A percentile compares a stretch with the other conserved stretches of the same genome.
Conservation (phyloP, 2,113 vertebrate species). For the Coryphaenoides rupestris region DNA sequence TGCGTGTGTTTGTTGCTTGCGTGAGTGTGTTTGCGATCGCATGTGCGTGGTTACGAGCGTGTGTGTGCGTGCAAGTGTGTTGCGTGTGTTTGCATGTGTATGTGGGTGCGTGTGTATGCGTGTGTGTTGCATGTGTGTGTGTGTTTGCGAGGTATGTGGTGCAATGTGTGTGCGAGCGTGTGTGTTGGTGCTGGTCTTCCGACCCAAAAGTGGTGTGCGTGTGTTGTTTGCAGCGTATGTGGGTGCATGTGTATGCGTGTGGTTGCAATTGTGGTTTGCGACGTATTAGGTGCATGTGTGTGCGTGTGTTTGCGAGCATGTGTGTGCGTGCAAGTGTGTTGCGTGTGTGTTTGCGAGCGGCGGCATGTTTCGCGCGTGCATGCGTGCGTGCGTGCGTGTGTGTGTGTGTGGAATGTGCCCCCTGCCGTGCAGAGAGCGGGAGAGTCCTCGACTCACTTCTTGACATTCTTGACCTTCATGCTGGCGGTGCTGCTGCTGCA, state of each 20-base stretch:
- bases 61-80: background rate
- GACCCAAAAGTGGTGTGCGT: no score
- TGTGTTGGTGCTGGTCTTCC: background rate
- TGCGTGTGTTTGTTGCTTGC: background rate
- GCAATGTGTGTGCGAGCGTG: background rate
- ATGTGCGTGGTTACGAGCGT: background rate
- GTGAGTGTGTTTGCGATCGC: background rate
- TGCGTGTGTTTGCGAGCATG: background rate
- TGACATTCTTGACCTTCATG: conserved; percentile 97
- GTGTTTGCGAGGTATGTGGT: background rate
- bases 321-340: background rate
- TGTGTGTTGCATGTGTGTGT: no score
- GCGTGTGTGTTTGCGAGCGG: no score
- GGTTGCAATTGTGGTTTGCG: no score
- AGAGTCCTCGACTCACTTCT: conserved; percentile 82
- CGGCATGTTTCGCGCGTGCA: background rate
- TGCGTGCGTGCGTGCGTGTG: background rate
- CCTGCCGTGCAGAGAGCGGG: background rate
- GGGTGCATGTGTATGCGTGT: background rate
- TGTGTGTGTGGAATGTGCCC: background rate
- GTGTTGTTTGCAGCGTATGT: background rate
- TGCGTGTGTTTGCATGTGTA: background rate
- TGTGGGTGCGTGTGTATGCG: background rate
- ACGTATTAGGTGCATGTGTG: no score
- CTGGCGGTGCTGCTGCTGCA: conserved; percentile 91